phyloP scores from a whole-genome alignment of 2,113 vertebrate species.

The Megaptera novaeangliae region DNA sequence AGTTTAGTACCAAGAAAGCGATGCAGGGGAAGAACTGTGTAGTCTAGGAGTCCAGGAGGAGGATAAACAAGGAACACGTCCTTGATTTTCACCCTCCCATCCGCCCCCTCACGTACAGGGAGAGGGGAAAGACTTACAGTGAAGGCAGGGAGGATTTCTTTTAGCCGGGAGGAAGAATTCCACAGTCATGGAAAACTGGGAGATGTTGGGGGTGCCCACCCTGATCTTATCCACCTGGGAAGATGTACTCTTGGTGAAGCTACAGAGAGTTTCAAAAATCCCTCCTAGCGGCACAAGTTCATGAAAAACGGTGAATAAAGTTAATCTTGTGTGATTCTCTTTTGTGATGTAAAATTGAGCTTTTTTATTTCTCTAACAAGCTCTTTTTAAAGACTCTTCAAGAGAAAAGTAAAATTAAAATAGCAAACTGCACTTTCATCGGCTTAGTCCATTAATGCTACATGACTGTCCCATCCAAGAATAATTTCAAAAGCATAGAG shows the following conservation, averaged over 20 bases:
- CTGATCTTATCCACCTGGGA: not conserved
- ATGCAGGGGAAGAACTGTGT: not conserved
- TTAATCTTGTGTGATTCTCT: not conserved
- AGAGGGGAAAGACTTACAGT: too few relatives aligned
- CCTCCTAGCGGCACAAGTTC: not conserved
- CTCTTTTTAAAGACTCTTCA: not conserved
- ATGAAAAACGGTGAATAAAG: not conserved
- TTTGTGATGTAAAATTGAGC: not conserved
- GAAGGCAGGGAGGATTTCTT: rapidly evolving
- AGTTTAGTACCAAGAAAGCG: not conserved
- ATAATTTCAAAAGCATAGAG: not conserved
- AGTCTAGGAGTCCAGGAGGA: not conserved
- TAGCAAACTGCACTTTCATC: not conserved
- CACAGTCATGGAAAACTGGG: too few relatives aligned
- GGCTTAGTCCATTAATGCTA: not conserved
- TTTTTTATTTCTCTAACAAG: not conserved
- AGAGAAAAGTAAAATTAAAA: not conserved
- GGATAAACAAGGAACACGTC: too few relatives aligned
- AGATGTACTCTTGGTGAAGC: not conserved
- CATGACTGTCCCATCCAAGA: not conserved
- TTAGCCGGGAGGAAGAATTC: not conserved
- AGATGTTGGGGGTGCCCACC: too few relatives aligned
- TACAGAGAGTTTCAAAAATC: not conserved
- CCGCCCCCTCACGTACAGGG: not conserved
- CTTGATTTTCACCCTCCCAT: too few relatives aligned